Percentiles rank a stretch among this genome's conserved stretches.
phyloP scores from a whole-genome alignment of 2,113 vertebrate species.

The Psephotus haematonotus region DNA sequence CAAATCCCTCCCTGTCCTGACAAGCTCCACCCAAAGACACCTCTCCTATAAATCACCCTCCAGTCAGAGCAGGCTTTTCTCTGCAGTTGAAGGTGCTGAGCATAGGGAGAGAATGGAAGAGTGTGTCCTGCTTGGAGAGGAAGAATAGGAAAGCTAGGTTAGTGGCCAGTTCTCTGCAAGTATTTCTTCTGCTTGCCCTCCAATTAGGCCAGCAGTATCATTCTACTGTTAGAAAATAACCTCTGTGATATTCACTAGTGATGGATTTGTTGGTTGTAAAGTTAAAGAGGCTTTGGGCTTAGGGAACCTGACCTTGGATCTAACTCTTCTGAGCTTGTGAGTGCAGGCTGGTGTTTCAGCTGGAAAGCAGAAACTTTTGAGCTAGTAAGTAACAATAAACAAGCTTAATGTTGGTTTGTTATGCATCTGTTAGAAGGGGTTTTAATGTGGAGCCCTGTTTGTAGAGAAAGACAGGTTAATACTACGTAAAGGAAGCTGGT shows the following conservation, averaged over 20 bases:
- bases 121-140: accelerated
- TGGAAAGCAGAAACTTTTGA: not conserved
- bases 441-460: not conserved
- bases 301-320: not conserved
- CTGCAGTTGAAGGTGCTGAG: not conserved
- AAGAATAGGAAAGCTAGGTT: not conserved
- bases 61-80: accelerated
- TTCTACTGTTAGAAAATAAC: not conserved
- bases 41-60: not conserved
- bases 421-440: not conserved
- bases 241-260: not conserved
- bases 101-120: accelerated
- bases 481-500: not conserved
- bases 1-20: not conserved
- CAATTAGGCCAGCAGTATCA: not conserved
- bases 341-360: conserved; percentile 1
- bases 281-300: not conserved
- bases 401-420: not conserved
- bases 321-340: not conserved
- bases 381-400: not conserved
- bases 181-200: not conserved
- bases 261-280: conserved; percentile 27
- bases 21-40: not conserved
- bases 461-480: not conserved
- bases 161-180: accelerated